phyloP scores from a whole-genome alignment of 2,113 vertebrate genomes.

The Oreocharis arfaki region DNA sequence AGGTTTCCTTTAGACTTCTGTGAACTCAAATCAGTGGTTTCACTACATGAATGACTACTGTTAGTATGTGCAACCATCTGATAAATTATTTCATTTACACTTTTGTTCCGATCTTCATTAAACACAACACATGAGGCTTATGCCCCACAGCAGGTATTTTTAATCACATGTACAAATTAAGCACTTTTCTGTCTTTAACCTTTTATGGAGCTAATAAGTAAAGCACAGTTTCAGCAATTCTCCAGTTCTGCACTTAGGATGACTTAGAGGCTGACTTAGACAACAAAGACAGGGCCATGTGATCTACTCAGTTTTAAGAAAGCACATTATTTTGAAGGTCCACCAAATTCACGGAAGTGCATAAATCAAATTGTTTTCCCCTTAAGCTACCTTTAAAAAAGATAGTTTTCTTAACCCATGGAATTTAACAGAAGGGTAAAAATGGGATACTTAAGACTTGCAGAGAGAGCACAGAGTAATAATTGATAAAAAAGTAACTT shows the following conservation, averaged over 20 bases:
- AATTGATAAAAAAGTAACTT: background rate
- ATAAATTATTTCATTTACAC: background rate
- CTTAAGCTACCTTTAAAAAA: background rate
- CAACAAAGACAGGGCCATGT: background rate
- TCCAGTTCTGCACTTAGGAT: background rate
- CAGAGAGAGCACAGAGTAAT: background rate
- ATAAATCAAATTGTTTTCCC: background rate
- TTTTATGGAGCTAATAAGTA: background rate
- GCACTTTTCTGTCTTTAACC: background rate
- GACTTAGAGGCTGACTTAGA: background rate
- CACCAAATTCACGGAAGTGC: background rate
- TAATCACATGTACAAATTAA: background rate
- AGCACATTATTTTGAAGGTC: background rate
- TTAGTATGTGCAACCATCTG: background rate
- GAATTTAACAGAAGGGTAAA: background rate
- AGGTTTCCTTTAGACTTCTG: background rate
- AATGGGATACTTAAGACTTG: background rate
- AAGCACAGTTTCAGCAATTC: background rate
- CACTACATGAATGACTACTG: background rate
- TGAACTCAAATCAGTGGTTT: background rate
- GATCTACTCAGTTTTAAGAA: background rate
- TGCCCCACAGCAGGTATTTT: background rate
- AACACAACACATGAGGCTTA: background rate
- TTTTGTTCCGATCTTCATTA: background rate
- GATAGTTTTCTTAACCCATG: background rate